Percentiles rank a stretch among this genome's conserved stretches.
Evolutionary conservation across 2,888 invertebrate genomes (phyloP).

Genomic region (Ectemnius continuus): DNA sequence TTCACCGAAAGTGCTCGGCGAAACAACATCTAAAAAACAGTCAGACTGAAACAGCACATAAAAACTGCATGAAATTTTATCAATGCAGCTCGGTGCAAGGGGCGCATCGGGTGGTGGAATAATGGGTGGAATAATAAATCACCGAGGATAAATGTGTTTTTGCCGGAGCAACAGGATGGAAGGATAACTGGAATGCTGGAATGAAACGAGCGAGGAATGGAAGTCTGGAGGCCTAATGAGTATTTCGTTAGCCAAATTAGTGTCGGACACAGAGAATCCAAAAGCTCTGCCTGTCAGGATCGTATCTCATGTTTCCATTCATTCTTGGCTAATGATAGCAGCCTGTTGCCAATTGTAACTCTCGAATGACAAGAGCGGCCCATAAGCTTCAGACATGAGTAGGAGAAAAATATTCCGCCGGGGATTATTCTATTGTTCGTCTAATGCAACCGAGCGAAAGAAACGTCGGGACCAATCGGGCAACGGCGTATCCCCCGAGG

Average conservation of each 20-base stretch:
- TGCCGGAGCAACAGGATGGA: not conserved
- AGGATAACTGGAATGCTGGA: not conserved
- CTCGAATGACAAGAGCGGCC: no score
- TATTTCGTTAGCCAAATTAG: not conserved
- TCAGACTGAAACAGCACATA: no score
- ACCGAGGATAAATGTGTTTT: not conserved
- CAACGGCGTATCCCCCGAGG: slow-evolving; percentile 38
- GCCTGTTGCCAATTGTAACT: not conserved
- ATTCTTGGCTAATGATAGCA: not conserved
- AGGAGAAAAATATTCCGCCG: not conserved
- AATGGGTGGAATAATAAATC: not conserved
- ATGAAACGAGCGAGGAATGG: not conserved
- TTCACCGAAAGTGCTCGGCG: no score
- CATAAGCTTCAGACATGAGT: not conserved
- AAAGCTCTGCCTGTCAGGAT: no score
- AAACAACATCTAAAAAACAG: no score
- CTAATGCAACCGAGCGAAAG: not conserved
- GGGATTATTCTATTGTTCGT: not conserved
- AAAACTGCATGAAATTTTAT: not conserved
- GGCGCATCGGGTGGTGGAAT: not conserved
- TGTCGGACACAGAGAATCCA: not conserved
- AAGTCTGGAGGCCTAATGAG: not conserved
- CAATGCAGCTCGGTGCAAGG: not conserved
- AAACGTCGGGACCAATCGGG: not conserved
- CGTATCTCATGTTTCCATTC: not conserved